Evolutionary conservation across 2,888 invertebrate genomes (phyloP).

Genomic region (Amblyjoppa proteus): DNA sequence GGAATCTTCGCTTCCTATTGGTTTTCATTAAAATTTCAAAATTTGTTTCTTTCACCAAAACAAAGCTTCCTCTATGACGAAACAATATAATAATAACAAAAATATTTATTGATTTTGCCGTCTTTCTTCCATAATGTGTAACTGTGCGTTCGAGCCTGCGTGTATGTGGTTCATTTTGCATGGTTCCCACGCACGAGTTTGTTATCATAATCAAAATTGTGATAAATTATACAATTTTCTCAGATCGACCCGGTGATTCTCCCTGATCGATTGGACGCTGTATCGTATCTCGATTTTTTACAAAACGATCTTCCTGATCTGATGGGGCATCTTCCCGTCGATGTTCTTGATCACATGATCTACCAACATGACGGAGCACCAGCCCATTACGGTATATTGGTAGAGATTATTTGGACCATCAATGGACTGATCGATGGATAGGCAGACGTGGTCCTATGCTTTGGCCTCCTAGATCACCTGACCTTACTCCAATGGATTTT

Average conservation of each 20-base stretch:
- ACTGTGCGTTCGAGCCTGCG: no score
- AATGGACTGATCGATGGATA: conserved; percentile 47
- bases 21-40: not conserved
- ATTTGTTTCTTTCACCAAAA: not conserved
- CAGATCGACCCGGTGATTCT: conserved; percentile 14
- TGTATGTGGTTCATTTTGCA: not conserved
- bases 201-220: not conserved
- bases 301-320: conserved; percentile 10
- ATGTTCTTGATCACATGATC: not conserved
- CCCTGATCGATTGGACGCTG: conserved; percentile 16
- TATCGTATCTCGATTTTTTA: not conserved
- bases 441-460: conserved; percentile 47
- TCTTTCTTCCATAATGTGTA: not conserved
- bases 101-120: not conserved
- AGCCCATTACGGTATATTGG: conserved; percentile 33
- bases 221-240: not conserved
- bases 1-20: no score
- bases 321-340: not conserved
- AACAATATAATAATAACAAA: not conserved
- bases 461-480: conserved; percentile 53
- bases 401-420: conserved; percentile 36
- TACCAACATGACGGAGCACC: conserved; percentile 13
- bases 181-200: not conserved
- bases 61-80: not conserved
- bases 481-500: conserved; percentile 19